Percentiles rank a stretch among this genome's conserved stretches.
Conservation (phyloP, 2,113 vertebrate species). For the Pampusana beccarii region DNA sequence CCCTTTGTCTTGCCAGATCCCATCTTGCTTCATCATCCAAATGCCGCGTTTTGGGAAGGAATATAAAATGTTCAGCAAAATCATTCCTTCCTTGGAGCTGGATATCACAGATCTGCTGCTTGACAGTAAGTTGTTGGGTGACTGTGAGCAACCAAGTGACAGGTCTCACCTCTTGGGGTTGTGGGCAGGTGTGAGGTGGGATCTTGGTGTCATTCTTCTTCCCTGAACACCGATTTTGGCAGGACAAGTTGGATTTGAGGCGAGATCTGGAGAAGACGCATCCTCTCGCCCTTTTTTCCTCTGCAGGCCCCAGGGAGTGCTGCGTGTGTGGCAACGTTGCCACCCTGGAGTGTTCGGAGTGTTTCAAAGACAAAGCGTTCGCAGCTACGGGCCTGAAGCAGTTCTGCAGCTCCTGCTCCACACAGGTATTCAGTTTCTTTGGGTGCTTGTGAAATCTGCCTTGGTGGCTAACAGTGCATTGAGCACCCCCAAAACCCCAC, state of each 20-base stretch:
- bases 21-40: slow-evolving; percentile 90
- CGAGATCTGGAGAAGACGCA: neutral
- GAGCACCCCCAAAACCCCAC: neutral
- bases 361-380: slow-evolving; percentile 82
- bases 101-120: slow-evolving; percentile 86
- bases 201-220: neutral
- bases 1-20: slow-evolving; percentile 71
- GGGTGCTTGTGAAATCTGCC: neutral
- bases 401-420: slow-evolving; percentile 81
- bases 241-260: neutral
- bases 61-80: slow-evolving; percentile 94
- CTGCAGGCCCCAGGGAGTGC: slow-evolving; percentile 84
- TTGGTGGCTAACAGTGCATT: neutral
- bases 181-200: neutral
- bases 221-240: neutral
- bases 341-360: slow-evolving; percentile 76
- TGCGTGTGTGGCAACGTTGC: slow-evolving; percentile 82
- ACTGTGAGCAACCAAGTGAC: neutral
- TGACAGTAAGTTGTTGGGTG: slow-evolving; percentile 75
- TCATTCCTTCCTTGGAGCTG: slow-evolving; percentile 87
- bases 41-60: slow-evolving; percentile 93
- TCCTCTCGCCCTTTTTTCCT: neutral
- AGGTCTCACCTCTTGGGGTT: neutral
- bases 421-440: slow-evolving; percentile 69
- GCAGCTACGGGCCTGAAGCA: slow-evolving; percentile 81